Percentiles rank a stretch among this genome's conserved stretches.
phyloP scores from a whole-genome alignment of 2,888 invertebrate species.

The Amaurobius ferox region DNA sequence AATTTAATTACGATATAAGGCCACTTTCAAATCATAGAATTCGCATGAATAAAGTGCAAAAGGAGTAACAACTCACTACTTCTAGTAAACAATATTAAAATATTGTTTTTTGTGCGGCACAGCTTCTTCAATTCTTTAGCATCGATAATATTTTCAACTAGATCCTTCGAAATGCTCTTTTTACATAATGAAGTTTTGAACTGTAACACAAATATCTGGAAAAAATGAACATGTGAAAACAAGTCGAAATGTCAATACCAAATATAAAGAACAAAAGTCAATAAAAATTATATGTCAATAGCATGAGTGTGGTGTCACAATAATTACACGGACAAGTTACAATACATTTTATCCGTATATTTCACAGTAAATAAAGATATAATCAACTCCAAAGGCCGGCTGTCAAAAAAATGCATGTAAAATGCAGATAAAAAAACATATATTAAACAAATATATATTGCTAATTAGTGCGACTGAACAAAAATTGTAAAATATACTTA shows the following conservation, averaged over 20 bases:
- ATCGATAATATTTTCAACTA: conserved; percentile 83
- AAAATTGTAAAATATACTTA: background rate
- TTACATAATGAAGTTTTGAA: conserved; percentile 17
- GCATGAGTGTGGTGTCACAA: no score
- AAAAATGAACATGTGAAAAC: background rate
- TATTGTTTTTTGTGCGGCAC: conserved; percentile 90
- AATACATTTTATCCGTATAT: no score
- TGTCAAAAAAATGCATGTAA: conserved; percentile 13
- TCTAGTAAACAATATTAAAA: conserved; percentile 84
- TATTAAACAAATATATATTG: no score
- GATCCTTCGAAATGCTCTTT: conserved; percentile 27
- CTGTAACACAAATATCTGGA: conserved; percentile 12
- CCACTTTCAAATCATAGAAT: no score
- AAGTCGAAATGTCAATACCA: no score
- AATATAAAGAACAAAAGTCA: no score
- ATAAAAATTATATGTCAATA: no score
- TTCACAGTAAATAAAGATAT: no score
- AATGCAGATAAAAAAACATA: background rate
- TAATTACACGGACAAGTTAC: no score
- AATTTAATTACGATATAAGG: no score
- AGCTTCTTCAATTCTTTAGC: conserved; percentile 90
- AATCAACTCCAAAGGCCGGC: conserved; percentile 15
- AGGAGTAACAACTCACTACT: conserved; percentile 75
- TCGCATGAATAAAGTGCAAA: no score
- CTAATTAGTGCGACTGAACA: no score